Evolutionary conservation across 1,140 invertebrate genomes (phyloP).

Genomic region (Dreissena polymorpha): DNA sequence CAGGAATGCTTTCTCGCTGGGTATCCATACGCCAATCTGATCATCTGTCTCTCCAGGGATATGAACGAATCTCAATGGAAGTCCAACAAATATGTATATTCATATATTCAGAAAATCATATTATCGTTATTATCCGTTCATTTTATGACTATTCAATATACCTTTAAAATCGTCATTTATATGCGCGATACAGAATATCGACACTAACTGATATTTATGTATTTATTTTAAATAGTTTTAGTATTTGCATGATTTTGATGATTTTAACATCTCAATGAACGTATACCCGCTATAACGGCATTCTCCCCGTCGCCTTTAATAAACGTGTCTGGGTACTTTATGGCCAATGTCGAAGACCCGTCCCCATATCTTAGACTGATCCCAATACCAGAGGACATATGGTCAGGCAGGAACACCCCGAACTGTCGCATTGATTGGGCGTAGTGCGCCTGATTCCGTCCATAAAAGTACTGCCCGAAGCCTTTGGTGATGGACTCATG

Average conservation of each 20-base stretch:
- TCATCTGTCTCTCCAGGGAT: slow-evolving; percentile 74
- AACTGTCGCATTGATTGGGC: slow-evolving; percentile 67
- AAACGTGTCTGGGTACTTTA: slow-evolving; percentile 63
- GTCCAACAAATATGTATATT: slow-evolving; percentile 52
- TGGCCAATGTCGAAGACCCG: slow-evolving; percentile 29
- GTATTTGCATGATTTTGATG: neutral
- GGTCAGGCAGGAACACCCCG: slow-evolving; percentile 60
- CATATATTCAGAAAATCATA: too few relatives aligned
- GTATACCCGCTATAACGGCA: slow-evolving; percentile 61
- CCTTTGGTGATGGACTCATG: slow-evolving; percentile 58
- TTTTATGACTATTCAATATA: too few relatives aligned
- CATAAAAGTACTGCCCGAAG: slow-evolving; percentile 44
- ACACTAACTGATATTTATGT: too few relatives aligned
- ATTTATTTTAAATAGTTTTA: too few relatives aligned
- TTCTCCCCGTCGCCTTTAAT: slow-evolving; percentile 53
- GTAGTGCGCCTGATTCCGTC: slow-evolving; percentile 41
- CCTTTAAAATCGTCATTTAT: too few relatives aligned
- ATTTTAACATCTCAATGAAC: neutral
- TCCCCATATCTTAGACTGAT: slow-evolving; percentile 49
- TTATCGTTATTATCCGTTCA: too few relatives aligned
- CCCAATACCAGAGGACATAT: slow-evolving; percentile 67
- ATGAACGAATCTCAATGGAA: slow-evolving; percentile 65
- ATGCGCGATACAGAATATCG: neutral
- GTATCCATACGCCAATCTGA: slow-evolving; percentile 73
- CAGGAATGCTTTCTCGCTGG: slow-evolving; percentile 61